Conservation (phyloP, 2,888 invertebrate genomes). For the Noctua fimbriata region DNA sequence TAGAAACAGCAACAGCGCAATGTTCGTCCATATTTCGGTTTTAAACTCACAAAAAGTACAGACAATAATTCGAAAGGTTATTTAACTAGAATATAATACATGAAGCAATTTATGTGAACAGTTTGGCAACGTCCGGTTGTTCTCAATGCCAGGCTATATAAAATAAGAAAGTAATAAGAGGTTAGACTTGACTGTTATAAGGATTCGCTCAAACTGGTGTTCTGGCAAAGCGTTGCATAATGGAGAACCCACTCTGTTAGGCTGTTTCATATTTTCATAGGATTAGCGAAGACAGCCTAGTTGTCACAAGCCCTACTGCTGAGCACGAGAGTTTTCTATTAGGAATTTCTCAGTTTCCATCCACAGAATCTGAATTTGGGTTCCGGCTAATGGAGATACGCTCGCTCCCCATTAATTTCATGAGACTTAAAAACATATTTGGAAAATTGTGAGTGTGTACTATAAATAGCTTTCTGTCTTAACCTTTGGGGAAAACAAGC, state of each 20-base stretch:
- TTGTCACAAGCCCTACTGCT: background rate
- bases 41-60: conserved; percentile 15
- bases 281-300: background rate
- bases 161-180: conserved; percentile 49
- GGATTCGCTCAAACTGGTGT: conserved; percentile 23
- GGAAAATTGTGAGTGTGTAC: background rate
- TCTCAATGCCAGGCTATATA: conserved; percentile 55
- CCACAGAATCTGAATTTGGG: background rate
- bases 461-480: background rate
- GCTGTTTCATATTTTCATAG: conserved; percentile 23
- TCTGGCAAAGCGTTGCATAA: conserved; percentile 49
- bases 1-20: background rate
- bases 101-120: conserved; percentile 45
- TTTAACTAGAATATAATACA: conserved; percentile 41
- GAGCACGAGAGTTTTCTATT: background rate
- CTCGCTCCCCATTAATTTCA: background rate
- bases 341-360: background rate
- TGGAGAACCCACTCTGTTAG: background rate
- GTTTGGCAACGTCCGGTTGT: conserved; percentile 57
- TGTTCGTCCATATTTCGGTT: conserved; percentile 8
- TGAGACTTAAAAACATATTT: background rate
- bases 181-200: conserved; percentile 47
- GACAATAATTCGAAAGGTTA: conserved; percentile 40
- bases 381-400: background rate
- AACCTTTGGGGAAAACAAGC: background rate